phyloP scores from a whole-genome alignment of 2,888 invertebrate genomes.

The Schizaphis graminum region DNA sequence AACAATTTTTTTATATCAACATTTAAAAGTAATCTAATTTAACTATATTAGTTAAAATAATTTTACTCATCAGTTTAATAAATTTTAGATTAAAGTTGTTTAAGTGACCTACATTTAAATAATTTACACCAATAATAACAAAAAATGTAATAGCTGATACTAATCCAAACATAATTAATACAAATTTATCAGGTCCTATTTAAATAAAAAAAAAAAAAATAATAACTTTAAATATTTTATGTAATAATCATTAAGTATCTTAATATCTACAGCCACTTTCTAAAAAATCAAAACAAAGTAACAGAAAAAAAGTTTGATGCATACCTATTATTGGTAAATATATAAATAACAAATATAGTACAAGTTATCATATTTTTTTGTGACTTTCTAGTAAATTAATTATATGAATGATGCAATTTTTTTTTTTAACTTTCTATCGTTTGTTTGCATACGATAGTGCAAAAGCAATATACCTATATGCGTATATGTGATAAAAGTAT shows the following conservation, averaged over 20 bases:
- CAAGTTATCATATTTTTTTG: neutral
- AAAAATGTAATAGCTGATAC: neutral
- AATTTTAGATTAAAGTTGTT: neutral
- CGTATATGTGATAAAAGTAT: neutral
- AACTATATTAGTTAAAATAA: neutral
- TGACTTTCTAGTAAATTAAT: slow-evolving; percentile 21
- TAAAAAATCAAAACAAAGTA: neutral
- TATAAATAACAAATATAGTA: neutral
- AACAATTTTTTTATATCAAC: neutral
- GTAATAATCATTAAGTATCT: neutral
- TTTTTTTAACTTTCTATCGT: slow-evolving; percentile 3
- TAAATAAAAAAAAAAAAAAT: neutral
- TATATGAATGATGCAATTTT: neutral
- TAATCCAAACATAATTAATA: neutral
- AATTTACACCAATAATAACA: neutral
- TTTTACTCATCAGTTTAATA: neutral
- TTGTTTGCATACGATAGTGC: neutral
- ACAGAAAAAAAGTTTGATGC: neutral
- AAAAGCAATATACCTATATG: neutral
- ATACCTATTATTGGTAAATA: neutral
- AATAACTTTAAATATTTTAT: neutral
- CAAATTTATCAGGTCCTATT: neutral
- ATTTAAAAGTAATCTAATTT: neutral
- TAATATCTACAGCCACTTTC: neutral
- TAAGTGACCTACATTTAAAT: neutral